Conservation (phyloP, 2,113 vertebrate genomes). For the Nymphicus hollandicus region DNA sequence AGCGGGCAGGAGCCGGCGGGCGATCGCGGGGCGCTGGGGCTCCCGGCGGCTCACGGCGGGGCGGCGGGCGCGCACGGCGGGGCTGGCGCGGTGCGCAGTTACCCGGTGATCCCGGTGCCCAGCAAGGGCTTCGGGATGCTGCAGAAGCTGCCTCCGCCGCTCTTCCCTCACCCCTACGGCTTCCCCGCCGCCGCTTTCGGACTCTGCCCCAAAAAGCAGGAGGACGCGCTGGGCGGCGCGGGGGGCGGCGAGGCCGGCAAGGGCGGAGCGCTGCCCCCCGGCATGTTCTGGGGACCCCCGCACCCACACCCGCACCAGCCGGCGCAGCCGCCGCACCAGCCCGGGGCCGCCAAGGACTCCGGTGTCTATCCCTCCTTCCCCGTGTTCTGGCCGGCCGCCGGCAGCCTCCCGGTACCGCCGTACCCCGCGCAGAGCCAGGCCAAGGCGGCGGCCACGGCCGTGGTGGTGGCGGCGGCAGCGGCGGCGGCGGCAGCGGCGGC, state of each 20-base stretch:
- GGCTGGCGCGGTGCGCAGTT: constrained; percentile 80
- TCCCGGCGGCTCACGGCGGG: constrained; percentile 63
- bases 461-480: constrained; percentile 64
- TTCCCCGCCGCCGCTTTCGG: constrained; percentile 88
- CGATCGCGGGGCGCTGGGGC: constrained; percentile 70
- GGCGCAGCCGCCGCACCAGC: constrained; percentile 56
- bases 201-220: constrained; percentile 91
- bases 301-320: constrained; percentile 52
- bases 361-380: constrained; percentile 88
- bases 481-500: constrained; percentile 45
- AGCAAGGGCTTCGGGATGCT: constrained; percentile 91
- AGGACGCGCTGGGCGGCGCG: constrained; percentile 63
- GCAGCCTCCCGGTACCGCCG: constrained; percentile 82
- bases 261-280: constrained; percentile 30
- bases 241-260: constrained; percentile 63
- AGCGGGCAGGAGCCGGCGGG: constrained; percentile 64
- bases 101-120: constrained; percentile 93
- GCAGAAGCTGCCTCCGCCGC: constrained; percentile 90
- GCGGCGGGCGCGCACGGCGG: constrained; percentile 64
- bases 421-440: constrained; percentile 79
- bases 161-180: constrained; percentile 90
- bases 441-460: constrained; percentile 78
- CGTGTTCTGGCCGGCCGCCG: constrained; percentile 90
- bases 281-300: constrained; percentile 72
- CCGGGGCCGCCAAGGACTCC: constrained; percentile 72